Base-by-base conservation (phyloP, 2,797 vertebrate genomes). In the Notolepis coatsorum region DNA sequence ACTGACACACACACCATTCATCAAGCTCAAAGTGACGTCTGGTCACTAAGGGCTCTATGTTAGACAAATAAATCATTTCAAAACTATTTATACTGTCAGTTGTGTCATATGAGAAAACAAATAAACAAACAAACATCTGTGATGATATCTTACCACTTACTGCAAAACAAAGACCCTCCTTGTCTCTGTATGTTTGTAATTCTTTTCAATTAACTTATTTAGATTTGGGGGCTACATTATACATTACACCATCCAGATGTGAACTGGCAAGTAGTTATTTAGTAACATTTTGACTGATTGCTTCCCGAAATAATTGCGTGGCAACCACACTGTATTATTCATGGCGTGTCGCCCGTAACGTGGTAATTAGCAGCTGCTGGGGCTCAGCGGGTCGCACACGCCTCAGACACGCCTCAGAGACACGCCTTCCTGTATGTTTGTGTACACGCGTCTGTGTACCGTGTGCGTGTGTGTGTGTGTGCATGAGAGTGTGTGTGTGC, bases 251-350 rank as follows among this genome's bases (percentile, higher is more conserved):
- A 87, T 82, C 55, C 84, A 75, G 67, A 88, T 91, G 89, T 87
- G 88, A 92, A 92, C 81, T 75, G 65, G 75, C 79, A 85, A 84
- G 79, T 82, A 85, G 82, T 88, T 92, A 93, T 93, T 92, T 92
- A 85, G 85, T 93, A 92, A 92, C 90, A 92, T 92, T 84, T 58
- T 89, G 86, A 85, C 78, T 90, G 87, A 91, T 90, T 88, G 89
- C 84, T 88, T 90, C 82, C 78, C 74, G 81, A 85, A 88, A 91
- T 91, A 88, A 93, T 91, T 85, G 86, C 87, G 82, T 84, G 68
- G 82, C 57, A 80, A 77, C 68, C 89, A 84, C 90, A 88, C 90
- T 92, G 91, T 89, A 89, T 93, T 85, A 92, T 92, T 94, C 88
- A 93, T 92, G 80, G 64, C 63, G 63, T 79, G 85, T 75, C 89